phyloP scores from a whole-genome alignment of 2,888 invertebrate species.

The Leptinotarsa rubiginosa region DNA sequence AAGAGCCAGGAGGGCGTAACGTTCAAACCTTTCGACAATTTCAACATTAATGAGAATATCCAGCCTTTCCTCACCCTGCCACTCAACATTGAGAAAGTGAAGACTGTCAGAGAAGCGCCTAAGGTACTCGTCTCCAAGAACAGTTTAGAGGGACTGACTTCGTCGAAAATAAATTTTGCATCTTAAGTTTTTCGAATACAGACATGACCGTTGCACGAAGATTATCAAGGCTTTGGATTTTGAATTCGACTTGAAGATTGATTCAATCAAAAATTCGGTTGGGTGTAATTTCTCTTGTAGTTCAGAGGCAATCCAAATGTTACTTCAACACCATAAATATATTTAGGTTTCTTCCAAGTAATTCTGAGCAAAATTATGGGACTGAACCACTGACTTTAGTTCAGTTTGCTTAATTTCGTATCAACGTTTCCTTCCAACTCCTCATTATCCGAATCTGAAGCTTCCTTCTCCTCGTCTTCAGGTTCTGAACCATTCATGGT shows the following conservation, averaged over 20 bases:
- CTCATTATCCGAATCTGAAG: slow-evolving; percentile 48
- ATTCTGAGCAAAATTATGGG: slow-evolving; percentile 61
- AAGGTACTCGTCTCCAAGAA: too few species aligned
- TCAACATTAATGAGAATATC: too few species aligned
- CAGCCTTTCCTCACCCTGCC: too few species aligned
- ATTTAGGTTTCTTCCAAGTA: slow-evolving; percentile 83
- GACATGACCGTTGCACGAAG: too few species aligned
- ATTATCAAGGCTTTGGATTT: too few species aligned
- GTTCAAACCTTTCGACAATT: slow-evolving; percentile 91
- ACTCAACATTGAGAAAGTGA: too few species aligned
- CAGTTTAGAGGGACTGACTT: too few species aligned
- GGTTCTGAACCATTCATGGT: slow-evolving; percentile 68
- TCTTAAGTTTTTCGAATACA: too few species aligned
- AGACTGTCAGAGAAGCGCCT: too few species aligned
- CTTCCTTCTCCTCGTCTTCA: slow-evolving; percentile 66
- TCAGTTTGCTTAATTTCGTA: slow-evolving; percentile 54
- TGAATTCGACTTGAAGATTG: too few species aligned
- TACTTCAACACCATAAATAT: slow-evolving; percentile 86
- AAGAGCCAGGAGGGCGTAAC: slow-evolving; percentile 81
- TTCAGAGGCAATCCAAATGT: slow-evolving; percentile 75
- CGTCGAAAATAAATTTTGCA: too few species aligned
- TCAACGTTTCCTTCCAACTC: slow-evolving; percentile 65
- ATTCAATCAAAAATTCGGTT: slow-evolving; percentile 78
- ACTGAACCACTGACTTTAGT: slow-evolving; percentile 61
- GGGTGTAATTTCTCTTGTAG: slow-evolving; percentile 78